Conservation (phyloP, 2,113 vertebrate species). For the Periophthalmus modestus region DNA sequence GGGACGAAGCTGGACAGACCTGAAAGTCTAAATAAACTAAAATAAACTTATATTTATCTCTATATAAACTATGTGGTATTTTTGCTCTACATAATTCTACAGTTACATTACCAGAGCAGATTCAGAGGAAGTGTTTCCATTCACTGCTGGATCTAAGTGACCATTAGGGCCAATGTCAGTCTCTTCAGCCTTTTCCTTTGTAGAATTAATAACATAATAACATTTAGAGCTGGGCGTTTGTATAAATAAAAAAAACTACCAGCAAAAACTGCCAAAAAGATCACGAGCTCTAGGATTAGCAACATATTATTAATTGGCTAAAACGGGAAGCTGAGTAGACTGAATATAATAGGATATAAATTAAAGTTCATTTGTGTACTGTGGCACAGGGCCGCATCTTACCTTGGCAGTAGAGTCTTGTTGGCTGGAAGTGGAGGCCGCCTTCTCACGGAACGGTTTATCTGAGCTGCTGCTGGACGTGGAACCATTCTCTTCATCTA, state of each 20-base stretch:
- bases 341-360: neutral
- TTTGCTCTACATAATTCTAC: neutral
- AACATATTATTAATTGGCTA: neutral
- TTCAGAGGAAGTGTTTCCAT: conserved; percentile 39
- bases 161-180: conserved; percentile 19
- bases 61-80: neutral
- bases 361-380: neutral
- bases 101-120: conserved; percentile 30
- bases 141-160: conserved; percentile 30
- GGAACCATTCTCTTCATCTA: conserved; percentile 61
- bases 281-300: neutral
- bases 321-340: neutral
- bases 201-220: conserved; percentile 14
- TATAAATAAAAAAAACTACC: neutral
- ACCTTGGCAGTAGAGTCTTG: conserved; percentile 54
- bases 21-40: too few species aligned
- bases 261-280: neutral
- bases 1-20: too few species aligned
- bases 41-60: too few species aligned
- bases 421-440: conserved; percentile 24
- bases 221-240: neutral
- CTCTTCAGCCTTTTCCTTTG: conserved; percentile 34
- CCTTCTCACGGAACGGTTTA: conserved; percentile 34
- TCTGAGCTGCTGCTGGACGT: conserved; percentile 63
- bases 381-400: neutral